These are phyloP conservation scores for Magallana nippona DNA, from an alignment of 2,888 invertebrate genomes.

Conservation along the genomic window DNA sequence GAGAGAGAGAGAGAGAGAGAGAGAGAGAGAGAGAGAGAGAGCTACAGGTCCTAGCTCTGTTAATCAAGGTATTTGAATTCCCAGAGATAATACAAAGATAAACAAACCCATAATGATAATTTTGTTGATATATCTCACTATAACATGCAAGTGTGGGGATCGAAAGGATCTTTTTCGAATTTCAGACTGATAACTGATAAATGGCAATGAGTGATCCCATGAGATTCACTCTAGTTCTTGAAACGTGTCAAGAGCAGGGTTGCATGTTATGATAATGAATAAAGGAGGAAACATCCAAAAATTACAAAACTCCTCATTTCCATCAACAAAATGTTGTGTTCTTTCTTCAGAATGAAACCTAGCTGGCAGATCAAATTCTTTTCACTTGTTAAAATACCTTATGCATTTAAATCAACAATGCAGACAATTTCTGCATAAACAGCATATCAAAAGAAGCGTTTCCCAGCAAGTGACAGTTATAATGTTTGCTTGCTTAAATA, in stretches of 20 bases:
- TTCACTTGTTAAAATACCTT: too few species aligned
- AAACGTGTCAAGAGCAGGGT: background rate
- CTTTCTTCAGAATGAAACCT: too few species aligned
- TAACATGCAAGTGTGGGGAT: background rate
- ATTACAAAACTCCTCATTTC: too few species aligned
- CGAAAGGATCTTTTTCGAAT: constrained; percentile 2
- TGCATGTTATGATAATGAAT: background rate
- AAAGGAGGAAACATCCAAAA: too few species aligned
- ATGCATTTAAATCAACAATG: too few species aligned
- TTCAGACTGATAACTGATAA: background rate
- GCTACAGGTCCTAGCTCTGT: background rate
- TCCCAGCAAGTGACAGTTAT: too few species aligned
- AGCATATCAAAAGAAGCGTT: too few species aligned
- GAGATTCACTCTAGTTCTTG: background rate
- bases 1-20: background rate
- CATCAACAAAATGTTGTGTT: too few species aligned
- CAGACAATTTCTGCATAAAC: too few species aligned
- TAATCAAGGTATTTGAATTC: constrained; percentile 9
- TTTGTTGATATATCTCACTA: constrained; percentile 6
- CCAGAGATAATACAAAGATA: background rate
- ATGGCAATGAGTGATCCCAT: background rate
- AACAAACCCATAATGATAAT: background rate
- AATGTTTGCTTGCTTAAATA: constrained; percentile 45
- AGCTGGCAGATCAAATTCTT: too few species aligned
- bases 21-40: background rate